Percentiles rank a stretch among this genome's conserved stretches.
These are phyloP conservation scores for Xanthorhoe spadicearia DNA, from an alignment of 2,888 invertebrate species.

Conservation along the genomic window DNA sequence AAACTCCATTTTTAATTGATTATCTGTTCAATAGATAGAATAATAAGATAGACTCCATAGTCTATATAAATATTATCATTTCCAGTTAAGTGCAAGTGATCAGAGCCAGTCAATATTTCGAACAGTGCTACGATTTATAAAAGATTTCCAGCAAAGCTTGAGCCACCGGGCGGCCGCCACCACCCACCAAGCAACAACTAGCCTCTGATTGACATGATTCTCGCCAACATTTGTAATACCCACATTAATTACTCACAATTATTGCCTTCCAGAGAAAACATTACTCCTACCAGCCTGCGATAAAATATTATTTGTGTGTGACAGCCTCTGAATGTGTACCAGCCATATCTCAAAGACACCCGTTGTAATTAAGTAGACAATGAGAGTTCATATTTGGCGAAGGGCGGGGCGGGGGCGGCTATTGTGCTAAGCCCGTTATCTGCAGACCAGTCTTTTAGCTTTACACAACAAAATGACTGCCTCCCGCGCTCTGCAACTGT, in stretches of 20 bases:
- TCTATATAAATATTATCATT: neutral
- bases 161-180: constrained; percentile 1
- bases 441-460: constrained; percentile 76
- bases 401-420: constrained; percentile 61
- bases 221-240: constrained; percentile 43
- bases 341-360: constrained; percentile 77
- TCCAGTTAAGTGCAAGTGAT: neutral
- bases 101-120: neutral
- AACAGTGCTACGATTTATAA: neutral
- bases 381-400: constrained; percentile 78
- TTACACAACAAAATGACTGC: constrained; percentile 68
- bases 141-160: constrained; percentile 12
- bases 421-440: constrained; percentile 76
- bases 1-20: neutral
- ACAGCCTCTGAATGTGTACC: constrained; percentile 74
- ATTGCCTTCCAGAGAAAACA: constrained; percentile 65
- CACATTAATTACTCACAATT: constrained; percentile 59
- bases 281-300: constrained; percentile 54
- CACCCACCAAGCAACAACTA: constrained; percentile 19
- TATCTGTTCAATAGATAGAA: no score
- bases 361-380: constrained; percentile 82
- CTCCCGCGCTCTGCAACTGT: constrained; percentile 56
- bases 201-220: constrained; percentile 49
- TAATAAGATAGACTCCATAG: neutral
- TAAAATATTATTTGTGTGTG: constrained; percentile 79